These are phyloP conservation scores for Amblyornis subalaris DNA, from an alignment of 2,113 vertebrate genomes.

Conservation along the genomic window DNA sequence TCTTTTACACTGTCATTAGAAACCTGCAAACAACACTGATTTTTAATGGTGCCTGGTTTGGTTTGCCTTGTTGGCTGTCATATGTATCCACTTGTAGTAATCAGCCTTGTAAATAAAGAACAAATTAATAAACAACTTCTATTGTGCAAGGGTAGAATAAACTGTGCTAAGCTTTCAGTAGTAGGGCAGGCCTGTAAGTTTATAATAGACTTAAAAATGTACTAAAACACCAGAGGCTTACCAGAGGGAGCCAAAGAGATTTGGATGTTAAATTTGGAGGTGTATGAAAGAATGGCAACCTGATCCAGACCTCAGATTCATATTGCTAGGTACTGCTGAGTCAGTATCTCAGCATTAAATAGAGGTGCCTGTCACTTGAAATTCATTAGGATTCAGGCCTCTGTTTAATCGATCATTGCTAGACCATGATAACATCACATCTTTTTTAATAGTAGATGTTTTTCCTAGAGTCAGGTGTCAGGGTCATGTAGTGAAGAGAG, in stretches of 20 bases:
- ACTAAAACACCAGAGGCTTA: not conserved
- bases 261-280: not conserved
- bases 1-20: fast-evolving
- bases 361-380: not conserved
- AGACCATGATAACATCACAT: not conserved
- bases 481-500: not conserved
- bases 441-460: not conserved
- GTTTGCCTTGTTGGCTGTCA: fast-evolving
- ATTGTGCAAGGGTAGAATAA: not conserved
- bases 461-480: not conserved
- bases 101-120: not conserved
- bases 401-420: not conserved
- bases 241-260: not conserved
- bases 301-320: not conserved
- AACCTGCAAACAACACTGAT: not conserved
- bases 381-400: not conserved
- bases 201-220: not conserved
- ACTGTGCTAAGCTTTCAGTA: not conserved
- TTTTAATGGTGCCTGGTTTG: not conserved
- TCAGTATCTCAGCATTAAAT: not conserved
- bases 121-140: not conserved
- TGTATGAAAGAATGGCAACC: not conserved
- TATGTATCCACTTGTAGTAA: not conserved
- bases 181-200: not conserved
- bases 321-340: not conserved